These are phyloP conservation scores for Phenacoccus solenopsis DNA, from an alignment of 1,140 invertebrate species.

Conservation along the genomic window DNA sequence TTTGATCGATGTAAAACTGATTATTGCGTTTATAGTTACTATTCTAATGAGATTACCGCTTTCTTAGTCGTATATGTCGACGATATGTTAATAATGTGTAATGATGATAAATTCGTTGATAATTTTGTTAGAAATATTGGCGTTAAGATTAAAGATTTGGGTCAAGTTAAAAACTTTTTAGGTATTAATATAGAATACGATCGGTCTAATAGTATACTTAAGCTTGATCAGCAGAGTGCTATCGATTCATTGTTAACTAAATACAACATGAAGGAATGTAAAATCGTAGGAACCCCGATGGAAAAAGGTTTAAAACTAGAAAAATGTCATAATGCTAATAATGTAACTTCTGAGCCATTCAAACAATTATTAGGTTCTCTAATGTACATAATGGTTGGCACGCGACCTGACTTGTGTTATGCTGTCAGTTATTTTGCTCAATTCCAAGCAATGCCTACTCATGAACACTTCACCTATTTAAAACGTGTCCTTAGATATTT, in stretches of 20 bases:
- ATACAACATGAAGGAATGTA: neutral
- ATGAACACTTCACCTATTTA: neutral
- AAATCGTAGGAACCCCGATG: neutral
- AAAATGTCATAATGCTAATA: neutral
- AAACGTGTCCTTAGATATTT: neutral
- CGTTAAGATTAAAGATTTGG: slow-evolving; percentile 1
- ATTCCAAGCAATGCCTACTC: neutral
- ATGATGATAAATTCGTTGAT: neutral
- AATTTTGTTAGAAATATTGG: neutral
- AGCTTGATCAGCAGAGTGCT: neutral
- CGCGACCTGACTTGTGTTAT: slow-evolving; percentile 31
- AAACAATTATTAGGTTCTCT: slow-evolving; percentile 33
- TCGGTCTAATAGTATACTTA: neutral
- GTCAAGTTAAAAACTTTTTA: neutral
- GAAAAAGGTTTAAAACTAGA: neutral
- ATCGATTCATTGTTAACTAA: neutral
- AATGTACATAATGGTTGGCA: slow-evolving; percentile 33
- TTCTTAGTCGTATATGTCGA: slow-evolving; percentile 20
- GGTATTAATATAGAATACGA: slow-evolving; percentile 6
- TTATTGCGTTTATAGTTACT: too few species aligned
- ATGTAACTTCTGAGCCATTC: neutral
- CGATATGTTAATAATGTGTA: slow-evolving; percentile 12
- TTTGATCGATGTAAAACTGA: too few species aligned
- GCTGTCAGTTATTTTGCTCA: slow-evolving; percentile 24
- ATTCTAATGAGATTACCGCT: too few species aligned